phyloP scores from a whole-genome alignment of 2,797 vertebrate genomes.

The Phaenicophaeus curvirostris region DNA sequence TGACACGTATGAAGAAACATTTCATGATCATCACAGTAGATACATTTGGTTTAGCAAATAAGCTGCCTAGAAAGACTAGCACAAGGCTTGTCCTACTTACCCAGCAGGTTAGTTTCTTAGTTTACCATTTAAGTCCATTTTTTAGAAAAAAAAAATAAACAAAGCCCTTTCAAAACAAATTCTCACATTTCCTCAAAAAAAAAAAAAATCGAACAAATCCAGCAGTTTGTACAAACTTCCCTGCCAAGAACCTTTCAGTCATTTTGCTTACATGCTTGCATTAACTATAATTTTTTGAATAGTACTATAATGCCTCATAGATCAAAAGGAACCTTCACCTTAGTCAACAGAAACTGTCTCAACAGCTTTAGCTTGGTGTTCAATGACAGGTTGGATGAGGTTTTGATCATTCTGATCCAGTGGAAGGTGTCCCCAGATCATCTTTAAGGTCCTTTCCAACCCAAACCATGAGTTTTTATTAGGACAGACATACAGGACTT shows the following conservation, averaged over 20 bases:
- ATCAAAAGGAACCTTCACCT: not conserved
- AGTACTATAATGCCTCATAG: not conserved
- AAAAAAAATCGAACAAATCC: not conserved
- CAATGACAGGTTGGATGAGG: too few relatives aligned
- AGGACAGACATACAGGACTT: not conserved
- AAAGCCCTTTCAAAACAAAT: not conserved
- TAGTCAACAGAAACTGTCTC: not conserved
- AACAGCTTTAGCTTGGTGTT: too few relatives aligned
- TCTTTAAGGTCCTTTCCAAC: too few relatives aligned
- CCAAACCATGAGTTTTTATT: not conserved
- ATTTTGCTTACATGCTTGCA: not conserved
- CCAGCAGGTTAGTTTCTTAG: not conserved
- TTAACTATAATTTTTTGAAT: not conserved
- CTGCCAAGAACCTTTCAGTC: not conserved
- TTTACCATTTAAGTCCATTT: not conserved
- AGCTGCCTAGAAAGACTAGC: not conserved
- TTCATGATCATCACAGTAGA: not conserved
- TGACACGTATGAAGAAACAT: not conserved
- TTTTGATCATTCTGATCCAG: too few relatives aligned
- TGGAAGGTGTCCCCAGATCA: too few relatives aligned
- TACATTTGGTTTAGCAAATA: not conserved
- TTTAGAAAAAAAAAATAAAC: too few relatives aligned
- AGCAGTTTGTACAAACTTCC: not conserved
- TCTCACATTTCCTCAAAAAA: not conserved
- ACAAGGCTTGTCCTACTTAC: not conserved